These are phyloP conservation scores for Altica lythri DNA, from an alignment of 2,888 invertebrate species.

Conservation along the genomic window DNA sequence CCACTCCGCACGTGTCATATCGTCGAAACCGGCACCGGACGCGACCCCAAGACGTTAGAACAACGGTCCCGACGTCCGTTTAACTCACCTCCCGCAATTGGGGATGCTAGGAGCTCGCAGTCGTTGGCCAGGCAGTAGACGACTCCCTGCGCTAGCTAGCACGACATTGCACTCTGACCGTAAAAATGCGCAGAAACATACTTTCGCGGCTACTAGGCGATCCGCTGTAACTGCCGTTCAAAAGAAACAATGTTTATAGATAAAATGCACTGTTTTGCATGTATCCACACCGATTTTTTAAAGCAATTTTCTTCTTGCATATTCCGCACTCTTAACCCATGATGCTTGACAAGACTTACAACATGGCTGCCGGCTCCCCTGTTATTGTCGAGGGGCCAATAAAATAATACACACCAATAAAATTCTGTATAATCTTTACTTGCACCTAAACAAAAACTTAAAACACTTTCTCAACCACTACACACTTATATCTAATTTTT, in stretches of 20 bases:
- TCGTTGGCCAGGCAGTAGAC: constrained; percentile 50
- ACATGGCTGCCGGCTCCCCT: constrained; percentile 59
- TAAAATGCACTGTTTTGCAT: constrained; percentile 40
- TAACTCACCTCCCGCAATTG: constrained; percentile 57
- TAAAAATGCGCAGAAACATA: constrained; percentile 59
- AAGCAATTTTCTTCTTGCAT: constrained; percentile 32
- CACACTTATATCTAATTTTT: constrained; percentile 2
- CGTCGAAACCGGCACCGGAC: constrained; percentile 55
- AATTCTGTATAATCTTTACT: too few species aligned
- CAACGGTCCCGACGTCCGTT: constrained; percentile 47
- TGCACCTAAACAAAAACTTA: not conserved
- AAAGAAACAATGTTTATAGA: constrained; percentile 45
- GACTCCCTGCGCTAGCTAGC: constrained; percentile 59
- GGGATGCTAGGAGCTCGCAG: constrained; percentile 55
- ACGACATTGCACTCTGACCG: constrained; percentile 58
- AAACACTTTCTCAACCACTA: not conserved
- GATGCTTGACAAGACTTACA: constrained; percentile 58
- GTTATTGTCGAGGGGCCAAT: constrained; percentile 52
- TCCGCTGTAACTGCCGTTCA: constrained; percentile 49
- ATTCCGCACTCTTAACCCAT: constrained; percentile 56
- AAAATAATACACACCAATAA: too few species aligned
- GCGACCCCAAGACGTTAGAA: constrained; percentile 48
- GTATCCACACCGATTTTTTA: constrained; percentile 40
- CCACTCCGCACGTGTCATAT: constrained; percentile 56
- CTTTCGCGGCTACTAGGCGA: constrained; percentile 51